Evolutionary conservation across 2,797 vertebrate species (phyloP), one percentile per base, ranked within the genome.

Genomic region (Xyrichtys novacula): DNA sequence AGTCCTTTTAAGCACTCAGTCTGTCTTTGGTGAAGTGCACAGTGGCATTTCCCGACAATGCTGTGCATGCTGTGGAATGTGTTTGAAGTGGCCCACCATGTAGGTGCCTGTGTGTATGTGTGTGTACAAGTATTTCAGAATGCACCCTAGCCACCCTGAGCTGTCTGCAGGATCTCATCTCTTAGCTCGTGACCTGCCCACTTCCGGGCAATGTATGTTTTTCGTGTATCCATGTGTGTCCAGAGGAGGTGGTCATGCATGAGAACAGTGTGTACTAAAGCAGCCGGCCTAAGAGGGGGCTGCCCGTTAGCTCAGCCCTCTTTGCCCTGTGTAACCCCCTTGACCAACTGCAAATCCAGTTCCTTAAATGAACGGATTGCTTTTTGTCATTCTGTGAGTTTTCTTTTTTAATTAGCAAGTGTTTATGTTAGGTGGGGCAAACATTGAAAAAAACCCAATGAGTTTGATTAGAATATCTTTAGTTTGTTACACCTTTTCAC

Each of bases 51-150:
- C 90, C 88, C 75, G 53, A 94, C 90, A 93, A 87, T 93, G 85
- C 88, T 60, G 71, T 87, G 90, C 81, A 72, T 86, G 83, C 72
- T 91, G 87, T 90, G 93, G 91, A 94, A 94, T 93, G 91, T 86
- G 89, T 94, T 94, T 93, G 91, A 94, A 93, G 93, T 92, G 92
- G 90, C 84, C 89, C 88, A 92, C 91, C 90, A 80, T 93, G 89
- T 92, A 86, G 84, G 86, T 89, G 74, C 4, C 1, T 74, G 23
- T 68, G n/a, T 62, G 49, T 73, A 52, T 61, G 48, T 39, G 19
- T 25, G 63, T 31, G 44, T 32, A 38, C 26, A 11, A 7, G 8
- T 42, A 19, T 29, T 42, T 65, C 36, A 47, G 57, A 80, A 39
- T 72, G 69, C 46, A 53, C 26, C 23, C 60, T 31, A 49, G 60